phyloP scores from a whole-genome alignment of 2,888 invertebrate species.

The Nemurella pictetii region DNA sequence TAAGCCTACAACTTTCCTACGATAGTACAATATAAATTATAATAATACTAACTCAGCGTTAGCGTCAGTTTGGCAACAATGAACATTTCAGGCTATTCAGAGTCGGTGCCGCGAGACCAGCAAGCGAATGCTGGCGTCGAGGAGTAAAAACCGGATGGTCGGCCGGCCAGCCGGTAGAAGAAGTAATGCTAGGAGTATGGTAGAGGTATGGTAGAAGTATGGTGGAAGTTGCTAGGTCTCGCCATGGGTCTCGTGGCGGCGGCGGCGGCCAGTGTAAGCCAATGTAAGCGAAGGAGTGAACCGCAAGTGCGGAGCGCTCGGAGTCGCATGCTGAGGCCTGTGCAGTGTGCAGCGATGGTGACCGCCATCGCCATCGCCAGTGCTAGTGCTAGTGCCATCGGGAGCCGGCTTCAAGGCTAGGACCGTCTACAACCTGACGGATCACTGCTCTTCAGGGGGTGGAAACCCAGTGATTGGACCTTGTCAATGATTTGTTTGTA shows the following conservation, averaged over 20 bases:
- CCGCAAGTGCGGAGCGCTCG: neutral
- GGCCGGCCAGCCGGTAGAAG: neutral
- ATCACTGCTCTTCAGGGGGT: neutral
- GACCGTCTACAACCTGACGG: neutral
- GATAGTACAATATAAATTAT: neutral
- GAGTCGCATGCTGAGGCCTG: neutral
- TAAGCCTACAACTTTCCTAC: neutral
- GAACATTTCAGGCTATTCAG: conserved; percentile 10
- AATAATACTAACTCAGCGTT: neutral
- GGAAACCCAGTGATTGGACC: neutral
- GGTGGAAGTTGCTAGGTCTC: neutral
- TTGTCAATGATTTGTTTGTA: neutral
- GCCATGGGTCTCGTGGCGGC: neutral
- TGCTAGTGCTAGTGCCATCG: neutral
- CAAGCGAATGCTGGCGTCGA: neutral
- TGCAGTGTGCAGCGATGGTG: neutral
- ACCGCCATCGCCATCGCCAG: neutral
- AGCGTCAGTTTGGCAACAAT: conserved; percentile 31
- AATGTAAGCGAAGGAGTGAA: neutral
- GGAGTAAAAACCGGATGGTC: conserved; percentile 21
- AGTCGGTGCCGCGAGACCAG: too few relatives aligned
- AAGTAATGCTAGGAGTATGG: neutral
- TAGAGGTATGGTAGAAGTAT: neutral
- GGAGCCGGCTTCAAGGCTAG: neutral
- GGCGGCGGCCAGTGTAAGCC: neutral